Conservation (phyloP, 2,113 vertebrate species). For the Callipepla squamata region DNA sequence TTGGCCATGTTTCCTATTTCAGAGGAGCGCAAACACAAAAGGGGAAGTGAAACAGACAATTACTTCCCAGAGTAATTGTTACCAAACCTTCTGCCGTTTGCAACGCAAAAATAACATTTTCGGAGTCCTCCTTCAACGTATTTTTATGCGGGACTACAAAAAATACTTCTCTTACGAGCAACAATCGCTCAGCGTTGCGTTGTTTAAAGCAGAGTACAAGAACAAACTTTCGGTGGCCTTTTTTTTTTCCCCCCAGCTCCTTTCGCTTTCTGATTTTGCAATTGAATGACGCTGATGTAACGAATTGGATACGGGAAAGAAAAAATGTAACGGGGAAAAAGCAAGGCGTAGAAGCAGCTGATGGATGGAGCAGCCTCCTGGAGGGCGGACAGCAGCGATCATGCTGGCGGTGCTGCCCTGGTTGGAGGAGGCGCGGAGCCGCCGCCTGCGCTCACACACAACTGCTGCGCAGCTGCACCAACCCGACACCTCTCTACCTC, state of each 20-base stretch:
- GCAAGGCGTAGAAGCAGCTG: not conserved
- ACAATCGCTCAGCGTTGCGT: not conserved
- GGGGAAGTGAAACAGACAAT: conserved; percentile 26
- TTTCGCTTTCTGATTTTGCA: not conserved
- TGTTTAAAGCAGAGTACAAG: not conserved
- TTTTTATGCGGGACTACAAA: not conserved
- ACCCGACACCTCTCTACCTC: not conserved
- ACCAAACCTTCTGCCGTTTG: not conserved
- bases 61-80: not conserved
- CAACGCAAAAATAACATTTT: not conserved
- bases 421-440: not conserved
- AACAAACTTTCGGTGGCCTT: not conserved
- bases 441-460: not conserved
- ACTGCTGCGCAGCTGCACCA: not conserved
- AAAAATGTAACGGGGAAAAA: not conserved
- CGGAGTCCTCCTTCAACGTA: not conserved
- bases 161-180: not conserved
- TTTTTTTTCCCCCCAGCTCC: not conserved
- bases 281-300: not conserved
- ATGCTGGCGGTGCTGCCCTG: not conserved
- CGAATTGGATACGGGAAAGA: not conserved
- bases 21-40: not conserved
- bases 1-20: not conserved
- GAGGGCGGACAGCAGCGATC: not conserved
- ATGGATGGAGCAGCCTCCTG: not conserved